These are phyloP conservation scores for Enteromius argenteus DNA, from an alignment of 2,797 vertebrate genomes.

Conservation along the genomic window DNA sequence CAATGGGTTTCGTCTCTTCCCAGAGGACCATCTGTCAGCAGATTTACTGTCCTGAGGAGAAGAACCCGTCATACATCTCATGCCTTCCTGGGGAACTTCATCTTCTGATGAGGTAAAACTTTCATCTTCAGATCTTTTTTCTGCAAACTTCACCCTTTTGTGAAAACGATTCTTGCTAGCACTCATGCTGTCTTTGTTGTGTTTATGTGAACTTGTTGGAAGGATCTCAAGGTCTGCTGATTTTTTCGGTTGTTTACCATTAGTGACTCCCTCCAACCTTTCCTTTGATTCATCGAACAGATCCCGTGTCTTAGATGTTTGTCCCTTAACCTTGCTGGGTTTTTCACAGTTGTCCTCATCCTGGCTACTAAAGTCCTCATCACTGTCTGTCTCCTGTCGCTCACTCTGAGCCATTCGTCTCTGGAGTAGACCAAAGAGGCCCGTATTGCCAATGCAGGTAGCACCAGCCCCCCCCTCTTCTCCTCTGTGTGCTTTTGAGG, in stretches of 20 bases:
- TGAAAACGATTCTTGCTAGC: conserved; percentile 26
- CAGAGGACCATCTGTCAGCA: no score
- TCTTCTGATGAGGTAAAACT: conserved; percentile 88
- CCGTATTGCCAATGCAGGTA: conserved; percentile 16
- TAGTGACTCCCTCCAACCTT: conserved; percentile 50
- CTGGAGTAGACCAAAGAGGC: conserved; percentile 52
- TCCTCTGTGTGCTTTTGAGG: conserved; percentile 62
- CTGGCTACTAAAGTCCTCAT: conserved; percentile 31
- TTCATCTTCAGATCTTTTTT: conserved; percentile 70
- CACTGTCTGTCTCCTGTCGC: conserved; percentile 62
- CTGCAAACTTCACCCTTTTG: conserved; percentile 33
- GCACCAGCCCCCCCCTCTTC: conserved; percentile 50
- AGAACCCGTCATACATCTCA: conserved; percentile 46
- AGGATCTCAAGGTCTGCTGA: conserved; percentile 85
- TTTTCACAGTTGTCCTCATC: conserved; percentile 76
- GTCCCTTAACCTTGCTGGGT: conserved; percentile 73
- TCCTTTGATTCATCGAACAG: conserved; percentile 61
- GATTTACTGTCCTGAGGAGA: conserved; percentile 33
- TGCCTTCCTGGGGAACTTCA: conserved; percentile 66
- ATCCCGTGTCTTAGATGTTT: conserved; percentile 39
- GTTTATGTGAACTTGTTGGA: conserved; percentile 55
- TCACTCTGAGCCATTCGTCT: conserved; percentile 28
- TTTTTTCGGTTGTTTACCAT: conserved; percentile 58
- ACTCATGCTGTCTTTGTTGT: conserved; percentile 16
- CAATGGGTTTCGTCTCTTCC: neutral